Base-by-base conservation (phyloP, 2,888 invertebrate genomes). In the Hyposoter dolosus region DNA sequence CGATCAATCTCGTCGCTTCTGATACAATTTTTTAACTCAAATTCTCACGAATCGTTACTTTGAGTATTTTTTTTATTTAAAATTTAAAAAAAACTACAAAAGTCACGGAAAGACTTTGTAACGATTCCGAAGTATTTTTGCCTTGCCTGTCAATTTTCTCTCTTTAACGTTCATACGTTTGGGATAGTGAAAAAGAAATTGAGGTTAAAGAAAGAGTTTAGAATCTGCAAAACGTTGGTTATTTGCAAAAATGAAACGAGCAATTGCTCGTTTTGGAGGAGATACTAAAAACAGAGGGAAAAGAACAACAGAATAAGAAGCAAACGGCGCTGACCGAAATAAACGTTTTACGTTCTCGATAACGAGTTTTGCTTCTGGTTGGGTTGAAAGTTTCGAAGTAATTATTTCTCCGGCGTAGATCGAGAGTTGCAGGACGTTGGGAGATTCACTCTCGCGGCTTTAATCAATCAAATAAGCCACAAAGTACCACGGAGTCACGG, bases 401-500 rank as follows among this genome's bases (percentile, higher is more conserved):
- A 85, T 82, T 85, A 68, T 85, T 53, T 66, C 32, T 17, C 60
- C n/a, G n/a, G 15, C 12, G 43, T 23, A 65, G 74, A 78, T 78
- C 74, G 82, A 82, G 74, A 84, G 60, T 82, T 81, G 10, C 28
- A 66, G 43, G 60, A 72, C 40, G 71, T 40, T 12, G 45, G 5
- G 60, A 71, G 75, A 79, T 63, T 78, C 68, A 66, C 82, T 79
- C 75, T 65, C 81, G 77, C 28, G 76, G 40, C 40, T 78, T 79
- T 65, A 82, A 72, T 83, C 85, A 81, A 83, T 86, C 72, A 74
- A 77, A 47, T 32, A 50, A 72, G 60, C 60, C 68, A 45, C 75
- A 68, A 65, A 47, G 79, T 82, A n/a, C 71, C 56, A 50, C 45
- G 71, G 9, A 9, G 50, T 35, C 40, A 47, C 50, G 66, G 53